Conservation (phyloP, 2,113 vertebrate species). For the Pachypanchax playfairii region DNA sequence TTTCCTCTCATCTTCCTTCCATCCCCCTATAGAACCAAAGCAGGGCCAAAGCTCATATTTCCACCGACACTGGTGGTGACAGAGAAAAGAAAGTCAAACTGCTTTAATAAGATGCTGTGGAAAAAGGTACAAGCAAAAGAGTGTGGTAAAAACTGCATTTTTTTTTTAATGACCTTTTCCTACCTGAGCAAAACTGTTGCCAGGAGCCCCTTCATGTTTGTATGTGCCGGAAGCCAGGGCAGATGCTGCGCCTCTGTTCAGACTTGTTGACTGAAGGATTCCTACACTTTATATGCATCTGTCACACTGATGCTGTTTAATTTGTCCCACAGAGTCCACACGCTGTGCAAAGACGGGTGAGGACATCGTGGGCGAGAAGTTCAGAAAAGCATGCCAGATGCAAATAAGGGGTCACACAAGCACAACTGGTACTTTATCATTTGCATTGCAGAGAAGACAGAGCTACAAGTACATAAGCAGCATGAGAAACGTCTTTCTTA, state of each 20-base stretch:
- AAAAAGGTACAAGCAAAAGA: slow-evolving; percentile 65
- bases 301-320: slow-evolving; percentile 61
- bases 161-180: slow-evolving; percentile 78
- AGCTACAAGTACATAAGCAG: background rate
- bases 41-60: slow-evolving; percentile 67
- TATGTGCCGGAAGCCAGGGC: slow-evolving; percentile 52
- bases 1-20: slow-evolving; percentile 64
- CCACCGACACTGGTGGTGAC: slow-evolving; percentile 68
- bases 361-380: slow-evolving; percentile 51
- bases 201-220: slow-evolving; percentile 68
- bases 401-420: slow-evolving; percentile 56
- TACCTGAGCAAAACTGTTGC: slow-evolving; percentile 70
- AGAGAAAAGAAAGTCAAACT: slow-evolving; percentile 69
- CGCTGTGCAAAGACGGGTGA: slow-evolving; percentile 52
- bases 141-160: slow-evolving; percentile 66
- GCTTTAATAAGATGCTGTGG: slow-evolving; percentile 74
- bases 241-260: slow-evolving; percentile 59
- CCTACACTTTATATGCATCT: slow-evolving; percentile 45
- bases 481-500: slow-evolving; percentile 13
- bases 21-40: slow-evolving; percentile 53
- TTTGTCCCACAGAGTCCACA: slow-evolving; percentile 55
- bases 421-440: slow-evolving; percentile 29
- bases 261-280: slow-evolving; percentile 65
- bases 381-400: slow-evolving; percentile 53
- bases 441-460: slow-evolving; percentile 32